Conservation (phyloP, 2,113 vertebrate species). For the Herpailurus yagouaroundi region DNA sequence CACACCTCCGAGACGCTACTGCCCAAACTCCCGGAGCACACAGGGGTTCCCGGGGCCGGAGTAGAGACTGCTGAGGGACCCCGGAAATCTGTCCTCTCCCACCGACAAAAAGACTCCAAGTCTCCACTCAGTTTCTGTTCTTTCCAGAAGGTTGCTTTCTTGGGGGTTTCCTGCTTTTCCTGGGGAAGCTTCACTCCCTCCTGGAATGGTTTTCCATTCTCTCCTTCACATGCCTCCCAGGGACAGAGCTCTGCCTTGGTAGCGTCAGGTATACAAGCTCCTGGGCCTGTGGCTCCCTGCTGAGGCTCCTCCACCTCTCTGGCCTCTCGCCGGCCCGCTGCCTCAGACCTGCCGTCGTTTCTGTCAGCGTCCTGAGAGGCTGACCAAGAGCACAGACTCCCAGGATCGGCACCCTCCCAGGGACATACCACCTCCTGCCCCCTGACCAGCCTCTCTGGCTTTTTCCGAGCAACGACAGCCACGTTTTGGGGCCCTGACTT, state of each 20-base stretch:
- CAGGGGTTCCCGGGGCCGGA: neutral
- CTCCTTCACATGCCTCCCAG: conserved; percentile 9
- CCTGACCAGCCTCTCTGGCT: conserved; percentile 66
- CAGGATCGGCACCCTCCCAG: neutral
- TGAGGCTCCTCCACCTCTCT: conserved; percentile 67
- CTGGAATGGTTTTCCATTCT: neutral
- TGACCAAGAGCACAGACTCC: neutral
- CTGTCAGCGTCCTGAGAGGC: neutral
- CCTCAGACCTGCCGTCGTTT: neutral
- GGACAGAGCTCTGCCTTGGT: conserved; percentile 60
- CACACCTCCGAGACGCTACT: neutral
- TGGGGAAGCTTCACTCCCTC: neutral
- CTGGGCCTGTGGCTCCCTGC: conserved; percentile 65
- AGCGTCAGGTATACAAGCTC: neutral
- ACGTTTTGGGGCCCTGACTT: neutral
- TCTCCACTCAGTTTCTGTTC: conserved; percentile 57
- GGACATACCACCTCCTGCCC: conserved; percentile 56
- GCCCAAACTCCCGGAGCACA: rapidly evolving
- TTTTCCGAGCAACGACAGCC: neutral
- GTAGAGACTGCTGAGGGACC: conserved; percentile 47
- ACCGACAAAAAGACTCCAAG: conserved; percentile 64
- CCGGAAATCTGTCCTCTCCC: conserved; percentile 79
- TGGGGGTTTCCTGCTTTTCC: conserved; percentile 35
- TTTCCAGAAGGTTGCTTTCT: conserved; percentile 16
- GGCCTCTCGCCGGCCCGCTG: neutral